phyloP scores from a whole-genome alignment of 2,888 invertebrate genomes.

The Campaea margaritaria region DNA sequence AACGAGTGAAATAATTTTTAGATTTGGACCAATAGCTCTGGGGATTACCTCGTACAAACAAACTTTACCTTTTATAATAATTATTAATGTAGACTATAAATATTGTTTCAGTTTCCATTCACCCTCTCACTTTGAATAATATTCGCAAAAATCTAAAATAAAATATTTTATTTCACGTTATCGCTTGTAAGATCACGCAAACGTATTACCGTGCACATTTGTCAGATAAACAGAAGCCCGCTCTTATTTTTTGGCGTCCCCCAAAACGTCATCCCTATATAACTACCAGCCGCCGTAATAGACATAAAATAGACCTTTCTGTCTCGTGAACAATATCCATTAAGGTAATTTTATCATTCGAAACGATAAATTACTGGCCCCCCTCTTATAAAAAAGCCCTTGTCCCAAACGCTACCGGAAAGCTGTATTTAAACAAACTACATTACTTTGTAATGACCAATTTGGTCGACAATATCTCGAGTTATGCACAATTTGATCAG shows the following conservation, averaged over 20 bases:
- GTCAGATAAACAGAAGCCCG: slow-evolving; percentile 32
- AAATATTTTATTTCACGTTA: too few relatives aligned
- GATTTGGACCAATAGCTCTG: too few relatives aligned
- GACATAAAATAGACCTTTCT: slow-evolving; percentile 60
- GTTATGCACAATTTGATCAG: slow-evolving; percentile 76
- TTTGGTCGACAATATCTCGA: slow-evolving; percentile 66
- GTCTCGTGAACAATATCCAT: slow-evolving; percentile 76
- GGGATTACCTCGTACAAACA: too few relatives aligned
- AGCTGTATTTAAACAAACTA: slow-evolving; percentile 79
- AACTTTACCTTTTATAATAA: too few relatives aligned
- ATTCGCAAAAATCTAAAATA: too few relatives aligned
- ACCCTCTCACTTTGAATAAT: too few relatives aligned
- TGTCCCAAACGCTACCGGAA: slow-evolving; percentile 58
- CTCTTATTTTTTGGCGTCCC: slow-evolving; percentile 36
- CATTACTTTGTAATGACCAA: slow-evolving; percentile 76
- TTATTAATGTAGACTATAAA: too few relatives aligned
- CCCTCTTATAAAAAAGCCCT: slow-evolving; percentile 63
- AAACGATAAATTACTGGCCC: slow-evolving; percentile 72
- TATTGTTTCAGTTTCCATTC: too few relatives aligned
- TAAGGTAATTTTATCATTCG: slow-evolving; percentile 76
- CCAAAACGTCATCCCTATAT: slow-evolving; percentile 36
- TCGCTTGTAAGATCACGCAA: too few relatives aligned
- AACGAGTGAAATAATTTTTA: too few relatives aligned
- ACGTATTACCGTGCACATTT: background rate
- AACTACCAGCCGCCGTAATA: slow-evolving; percentile 48